Base-by-base conservation (phyloP, 2,888 invertebrate species). In the Rhimphoctona megacephalus region DNA sequence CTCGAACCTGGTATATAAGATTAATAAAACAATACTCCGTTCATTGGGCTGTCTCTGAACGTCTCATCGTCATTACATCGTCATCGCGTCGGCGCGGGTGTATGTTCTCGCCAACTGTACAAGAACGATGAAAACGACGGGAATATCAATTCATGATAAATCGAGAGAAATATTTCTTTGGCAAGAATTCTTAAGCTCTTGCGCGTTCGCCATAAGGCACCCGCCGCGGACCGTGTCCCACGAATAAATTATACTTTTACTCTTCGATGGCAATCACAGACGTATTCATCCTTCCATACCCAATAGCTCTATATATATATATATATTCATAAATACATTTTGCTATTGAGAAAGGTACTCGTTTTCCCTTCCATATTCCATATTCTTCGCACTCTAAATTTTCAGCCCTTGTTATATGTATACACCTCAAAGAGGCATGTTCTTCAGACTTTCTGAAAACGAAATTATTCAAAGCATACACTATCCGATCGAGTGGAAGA, bases 241-340 rank as follows among this genome's bases (percentile, higher is more conserved):
- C 87, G 92, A 91, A 90, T 92, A 93, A 94, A 93, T 94, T 92
- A 92, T 90, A 91, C 90, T 92, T 87, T 93, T 90, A 91, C 90
- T 90, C 85, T 90, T 90, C 92, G 91, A 92, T 92, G 89, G 91
- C 94, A 94, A 94, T 94, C 94, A 94, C 92, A 90, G 92, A 79
- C 87, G 90, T 92, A 94, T 94, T 94, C 94, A 93, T 89, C 64
- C 78, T 69, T 39, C 67, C 82, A 89, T 67, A 81, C 86, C 70
- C 25, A 30, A 57, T 57, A 25, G 33, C 54, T 72, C 43, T 72
- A 49, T 11, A 43, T 67, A 54, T 69, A 69, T 43, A 67, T 54
- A 81, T 66, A 33, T 70, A 72, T n/a, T 17, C n/a, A 39, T 57
- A 74, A 39, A 64, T 76, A 78, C 52, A 39, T 49, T 25, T 64